Conservation (phyloP, 2,888 invertebrate genomes). For the Punctoribates punctum region DNA sequence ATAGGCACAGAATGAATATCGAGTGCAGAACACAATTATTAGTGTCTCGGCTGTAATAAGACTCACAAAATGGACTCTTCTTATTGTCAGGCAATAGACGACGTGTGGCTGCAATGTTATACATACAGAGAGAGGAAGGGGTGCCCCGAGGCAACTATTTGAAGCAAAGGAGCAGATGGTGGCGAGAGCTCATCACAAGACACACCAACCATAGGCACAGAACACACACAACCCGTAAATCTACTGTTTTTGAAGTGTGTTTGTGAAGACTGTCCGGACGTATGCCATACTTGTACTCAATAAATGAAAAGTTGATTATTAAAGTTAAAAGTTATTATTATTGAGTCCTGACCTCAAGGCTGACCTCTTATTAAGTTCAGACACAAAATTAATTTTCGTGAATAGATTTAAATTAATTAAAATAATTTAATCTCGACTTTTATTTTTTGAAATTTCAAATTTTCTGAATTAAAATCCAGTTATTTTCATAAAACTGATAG, state of each 20-base stretch:
- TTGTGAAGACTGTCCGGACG: not conserved
- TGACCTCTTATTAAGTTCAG: too few species aligned
- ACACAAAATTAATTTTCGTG: too few species aligned
- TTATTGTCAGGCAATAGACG: not conserved
- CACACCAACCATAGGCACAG: not conserved
- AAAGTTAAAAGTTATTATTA: too few species aligned
- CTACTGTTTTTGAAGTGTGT: not conserved
- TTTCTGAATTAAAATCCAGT: too few species aligned
- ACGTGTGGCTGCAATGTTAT: not conserved
- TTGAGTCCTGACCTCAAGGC: too few species aligned
- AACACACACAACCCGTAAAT: not conserved
- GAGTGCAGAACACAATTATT: too few species aligned
- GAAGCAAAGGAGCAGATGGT: conserved; percentile 24
- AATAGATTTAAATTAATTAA: too few species aligned
- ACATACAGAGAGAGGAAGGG: not conserved
- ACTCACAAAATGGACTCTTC: not conserved
- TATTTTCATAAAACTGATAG: too few species aligned
- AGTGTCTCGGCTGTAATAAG: not conserved
- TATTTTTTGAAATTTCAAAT: too few species aligned
- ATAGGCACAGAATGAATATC: too few species aligned
- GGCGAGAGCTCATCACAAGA: not conserved
- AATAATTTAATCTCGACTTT: too few species aligned
- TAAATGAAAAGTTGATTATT: not conserved
- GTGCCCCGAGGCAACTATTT: not conserved
- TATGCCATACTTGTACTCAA: not conserved